Base-by-base conservation (phyloP, 2,888 invertebrate genomes). In the Eilema caniola region DNA sequence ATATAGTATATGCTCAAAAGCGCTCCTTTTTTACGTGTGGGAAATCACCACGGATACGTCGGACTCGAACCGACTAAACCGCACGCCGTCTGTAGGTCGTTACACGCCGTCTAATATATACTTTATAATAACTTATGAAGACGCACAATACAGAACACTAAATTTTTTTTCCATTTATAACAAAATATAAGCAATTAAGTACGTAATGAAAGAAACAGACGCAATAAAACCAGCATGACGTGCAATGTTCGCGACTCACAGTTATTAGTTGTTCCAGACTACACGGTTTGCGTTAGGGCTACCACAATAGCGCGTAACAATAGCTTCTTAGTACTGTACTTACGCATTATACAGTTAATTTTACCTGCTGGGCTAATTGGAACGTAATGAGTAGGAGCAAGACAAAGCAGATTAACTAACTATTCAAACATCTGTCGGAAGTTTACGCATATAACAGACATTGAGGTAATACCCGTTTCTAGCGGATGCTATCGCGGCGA, bases 241-340 rank as follows among this genome's bases (percentile, higher is more conserved):
- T 41, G 66, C 66, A 37, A 66, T 66, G 59, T 66, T 25, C 59
- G 10, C 59, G 24, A 59, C 66, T 33, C 66, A 41, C 41, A 59
- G 66, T 66, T 66, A 66, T 66, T 66, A 66, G 59, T 66, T 66
- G 66, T 41, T 59, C 37, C 59, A 57, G 64, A 41, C 56, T 47
- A 64, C 25, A 59, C 47, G 60, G 14, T 69, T 65, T 31, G 28
- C 28, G 59, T 14, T 66, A 66, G 66, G 66, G 66, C 3, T 66
- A 59, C 1, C 59, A 37, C 59, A 57, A 2, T 33, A 14, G 33
- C 20, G 20, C 4, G 53, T 4, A 24, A 25, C 57, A 59, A 59
- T 59, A 24, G 57, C 57, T 59, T 24, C 57, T 59, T 12, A 25
- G 1, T 10, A 4, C n/a, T 24, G 57, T 12, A 16, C 10, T 23